These are phyloP conservation scores for Carcharodon carcharias DNA, from an alignment of 2,797 vertebrate genomes.

Conservation along the genomic window DNA sequence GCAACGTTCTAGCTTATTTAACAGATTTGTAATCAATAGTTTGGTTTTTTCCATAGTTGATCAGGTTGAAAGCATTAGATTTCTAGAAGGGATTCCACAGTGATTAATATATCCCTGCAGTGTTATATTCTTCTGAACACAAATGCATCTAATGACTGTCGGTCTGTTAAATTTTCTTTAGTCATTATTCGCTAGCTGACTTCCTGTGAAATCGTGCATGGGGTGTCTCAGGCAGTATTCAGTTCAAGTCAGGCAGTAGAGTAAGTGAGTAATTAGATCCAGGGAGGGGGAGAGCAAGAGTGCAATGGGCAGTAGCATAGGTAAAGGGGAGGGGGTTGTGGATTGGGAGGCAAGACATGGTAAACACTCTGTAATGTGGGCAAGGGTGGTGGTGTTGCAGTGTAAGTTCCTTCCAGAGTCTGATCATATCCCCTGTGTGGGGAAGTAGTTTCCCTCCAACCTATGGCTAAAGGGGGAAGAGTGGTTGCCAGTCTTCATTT, in stretches of 20 bases:
- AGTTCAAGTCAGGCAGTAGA: not conserved
- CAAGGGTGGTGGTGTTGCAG: not conserved
- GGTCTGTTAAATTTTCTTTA: not conserved
- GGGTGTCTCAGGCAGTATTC: not conserved
- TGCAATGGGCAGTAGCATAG: not conserved
- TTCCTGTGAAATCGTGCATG: not conserved
- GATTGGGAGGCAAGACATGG: not conserved
- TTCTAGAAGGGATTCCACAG: not conserved
- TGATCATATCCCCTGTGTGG: not conserved
- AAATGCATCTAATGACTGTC: not conserved
- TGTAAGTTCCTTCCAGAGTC: not conserved
- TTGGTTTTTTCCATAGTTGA: not conserved
- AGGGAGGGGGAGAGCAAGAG: not conserved
- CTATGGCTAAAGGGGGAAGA: not conserved
- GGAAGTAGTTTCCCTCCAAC: not conserved
- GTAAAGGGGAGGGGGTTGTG: not conserved
- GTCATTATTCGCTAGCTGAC: not conserved
- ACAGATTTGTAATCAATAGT: not conserved
- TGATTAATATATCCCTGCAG: not conserved
- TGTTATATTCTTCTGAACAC: not conserved
- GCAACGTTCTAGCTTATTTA: not conserved
- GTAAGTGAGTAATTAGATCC: not conserved
- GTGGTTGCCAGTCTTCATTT: not conserved
- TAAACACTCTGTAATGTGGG: not conserved
- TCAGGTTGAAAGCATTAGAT: not conserved